Percentiles rank a stretch among this genome's conserved stretches.
Conservation (phyloP, 2,797 vertebrate genomes). For the Sebastes nivosus region DNA sequence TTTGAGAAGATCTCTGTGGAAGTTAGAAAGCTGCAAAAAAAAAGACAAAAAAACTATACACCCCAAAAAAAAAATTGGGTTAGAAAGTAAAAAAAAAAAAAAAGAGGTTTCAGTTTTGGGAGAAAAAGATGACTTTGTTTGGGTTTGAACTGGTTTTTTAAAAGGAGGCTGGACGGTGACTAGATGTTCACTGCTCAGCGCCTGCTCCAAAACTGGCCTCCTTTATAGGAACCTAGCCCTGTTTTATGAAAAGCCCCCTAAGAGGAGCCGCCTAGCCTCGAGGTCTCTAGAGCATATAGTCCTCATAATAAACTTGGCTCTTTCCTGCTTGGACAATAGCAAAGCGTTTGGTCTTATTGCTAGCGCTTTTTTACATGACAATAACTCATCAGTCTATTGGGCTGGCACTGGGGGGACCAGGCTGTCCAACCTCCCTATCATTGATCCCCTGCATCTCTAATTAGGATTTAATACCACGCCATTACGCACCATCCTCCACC, state of each 20-base stretch:
- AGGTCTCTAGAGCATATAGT: constrained; percentile 99
- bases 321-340: constrained; percentile 99
- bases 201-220: constrained; percentile 99
- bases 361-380: constrained; percentile 99
- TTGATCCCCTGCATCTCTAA: constrained; percentile 99
- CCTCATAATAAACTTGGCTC: constrained; percentile 99
- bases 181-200: constrained; percentile 98
- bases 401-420: constrained; percentile 99
- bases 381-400: constrained; percentile 99
- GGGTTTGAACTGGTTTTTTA: constrained; percentile 76
- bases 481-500: constrained; percentile 92
- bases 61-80: constrained; percentile 68
- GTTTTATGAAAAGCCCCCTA: constrained; percentile 99
- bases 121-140: constrained; percentile 73
- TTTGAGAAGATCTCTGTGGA: constrained; percentile 95
- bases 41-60: constrained; percentile 42
- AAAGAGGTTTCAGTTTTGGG: constrained; percentile 64
- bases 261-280: constrained; percentile 99
- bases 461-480: constrained; percentile 99
- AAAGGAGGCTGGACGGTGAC: constrained; percentile 85
- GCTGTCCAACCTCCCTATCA: constrained; percentile 99
- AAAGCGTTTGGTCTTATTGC: constrained; percentile 99
- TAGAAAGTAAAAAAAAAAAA: constrained; percentile 52
- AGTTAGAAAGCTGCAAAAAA: constrained; percentile 81
- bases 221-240: constrained; percentile 98